Conservation (phyloP, 2,113 vertebrate species). For the Myanophis thanlyinensis region DNA sequence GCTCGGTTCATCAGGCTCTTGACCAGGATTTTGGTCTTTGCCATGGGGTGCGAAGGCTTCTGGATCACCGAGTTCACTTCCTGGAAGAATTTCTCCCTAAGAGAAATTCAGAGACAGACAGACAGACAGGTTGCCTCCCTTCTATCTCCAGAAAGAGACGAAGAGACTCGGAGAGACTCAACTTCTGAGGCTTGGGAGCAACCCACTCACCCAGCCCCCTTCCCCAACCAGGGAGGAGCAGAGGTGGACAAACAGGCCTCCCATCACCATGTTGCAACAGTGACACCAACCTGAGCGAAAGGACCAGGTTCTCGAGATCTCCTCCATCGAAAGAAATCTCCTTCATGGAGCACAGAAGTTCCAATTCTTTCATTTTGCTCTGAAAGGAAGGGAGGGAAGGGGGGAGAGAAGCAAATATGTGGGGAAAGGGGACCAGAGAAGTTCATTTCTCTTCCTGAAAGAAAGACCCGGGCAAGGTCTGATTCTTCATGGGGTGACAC, state of each 20-base stretch:
- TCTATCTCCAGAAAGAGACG: not conserved
- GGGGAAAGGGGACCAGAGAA: not conserved
- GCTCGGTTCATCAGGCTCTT: conserved; percentile 97
- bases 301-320: conserved; percentile 93
- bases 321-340: conserved; percentile 91
- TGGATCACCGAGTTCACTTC: conserved; percentile 86
- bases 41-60: conserved; percentile 79
- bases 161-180: not conserved
- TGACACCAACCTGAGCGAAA: conserved; percentile 83
- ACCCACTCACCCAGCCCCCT: not conserved
- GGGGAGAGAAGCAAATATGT: conserved; percentile 14
- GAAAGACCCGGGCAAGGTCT: not conserved
- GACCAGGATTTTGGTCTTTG: conserved; percentile 89
- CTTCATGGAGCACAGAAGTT: conserved; percentile 95
- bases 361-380: conserved; percentile 98
- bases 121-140: not conserved
- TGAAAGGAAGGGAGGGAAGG: conserved; percentile 56
- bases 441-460: too few relatives aligned
- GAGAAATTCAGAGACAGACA: conserved; percentile 23
- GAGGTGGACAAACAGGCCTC: not conserved
- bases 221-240: not conserved
- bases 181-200: not conserved
- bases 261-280: not conserved
- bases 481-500: not conserved
- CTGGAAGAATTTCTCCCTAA: conserved; percentile 95